A percentile compares a stretch with the other conserved stretches of the same genome.
Conservation (phyloP, 1,140 invertebrate genomes). For the Centruroides sculpturatus region DNA sequence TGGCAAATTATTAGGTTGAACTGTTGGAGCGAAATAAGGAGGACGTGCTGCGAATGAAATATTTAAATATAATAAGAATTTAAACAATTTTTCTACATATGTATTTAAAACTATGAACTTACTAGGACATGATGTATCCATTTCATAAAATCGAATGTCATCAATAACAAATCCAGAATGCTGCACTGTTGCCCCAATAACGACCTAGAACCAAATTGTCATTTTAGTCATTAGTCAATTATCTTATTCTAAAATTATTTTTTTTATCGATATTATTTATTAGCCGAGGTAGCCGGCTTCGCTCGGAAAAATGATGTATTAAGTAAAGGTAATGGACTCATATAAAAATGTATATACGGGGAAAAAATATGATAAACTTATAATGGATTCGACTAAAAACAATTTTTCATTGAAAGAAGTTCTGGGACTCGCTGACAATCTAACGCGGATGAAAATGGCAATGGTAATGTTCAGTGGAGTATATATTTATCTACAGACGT, state of each 20-base stretch:
- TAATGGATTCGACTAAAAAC: neutral
- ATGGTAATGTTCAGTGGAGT: no score
- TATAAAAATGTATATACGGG: no score
- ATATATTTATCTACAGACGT: no score
- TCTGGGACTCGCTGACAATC: no score
- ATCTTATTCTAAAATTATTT: neutral
- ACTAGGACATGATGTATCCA: conserved; percentile 8
- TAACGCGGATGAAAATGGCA: no score
- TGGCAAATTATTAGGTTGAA: no score
- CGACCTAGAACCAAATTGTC: neutral
- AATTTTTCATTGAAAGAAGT: no score
- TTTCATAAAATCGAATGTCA: conserved; percentile 10
- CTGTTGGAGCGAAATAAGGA: no score
- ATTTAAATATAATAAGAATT: neutral
- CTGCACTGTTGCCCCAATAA: conserved; percentile 7
- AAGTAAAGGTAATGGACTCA: neutral
- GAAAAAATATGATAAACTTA: neutral
- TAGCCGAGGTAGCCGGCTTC: no score
- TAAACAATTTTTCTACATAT: no score
- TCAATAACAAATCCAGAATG: conserved; percentile 14
- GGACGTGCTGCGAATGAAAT: neutral
- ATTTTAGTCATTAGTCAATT: neutral
- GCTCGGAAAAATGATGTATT: no score
- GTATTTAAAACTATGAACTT: neutral
- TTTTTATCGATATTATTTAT: neutral